Percentiles rank a stretch among this genome's conserved stretches.
phyloP scores from a whole-genome alignment of 1,140 invertebrate genomes.

The Babylonia areolata region DNA sequence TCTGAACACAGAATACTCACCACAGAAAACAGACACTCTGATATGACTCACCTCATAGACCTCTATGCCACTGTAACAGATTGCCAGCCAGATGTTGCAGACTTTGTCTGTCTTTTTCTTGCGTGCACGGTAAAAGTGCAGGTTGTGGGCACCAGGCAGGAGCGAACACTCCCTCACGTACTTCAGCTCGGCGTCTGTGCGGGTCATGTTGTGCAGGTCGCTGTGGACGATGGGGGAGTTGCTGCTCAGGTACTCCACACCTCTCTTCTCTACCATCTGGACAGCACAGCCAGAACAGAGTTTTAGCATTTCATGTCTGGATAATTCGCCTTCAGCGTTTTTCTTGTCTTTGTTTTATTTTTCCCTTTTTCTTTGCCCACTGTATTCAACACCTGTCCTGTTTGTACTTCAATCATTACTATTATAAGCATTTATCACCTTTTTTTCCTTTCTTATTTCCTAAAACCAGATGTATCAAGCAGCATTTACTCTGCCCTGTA shows the following conservation, averaged over 20 bases:
- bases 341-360: too few species aligned
- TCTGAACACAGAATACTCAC: too few species aligned
- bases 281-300: background rate
- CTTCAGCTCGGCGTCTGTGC: slow-evolving; percentile 86
- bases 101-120: slow-evolving; percentile 84
- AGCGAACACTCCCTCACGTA: slow-evolving; percentile 93
- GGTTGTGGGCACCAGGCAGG: slow-evolving; percentile 90
- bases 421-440: too few species aligned
- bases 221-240: slow-evolving; percentile 81
- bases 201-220: slow-evolving; percentile 85
- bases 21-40: too few species aligned
- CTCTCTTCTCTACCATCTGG: slow-evolving; percentile 79
- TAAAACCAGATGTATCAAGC: too few species aligned
- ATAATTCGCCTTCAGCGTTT: too few species aligned
- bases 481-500: too few species aligned
- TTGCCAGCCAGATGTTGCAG: slow-evolving; percentile 72
- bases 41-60: slow-evolving; percentile 80
- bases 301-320: too few species aligned
- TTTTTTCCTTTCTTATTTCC: too few species aligned
- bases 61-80: slow-evolving; percentile 89
- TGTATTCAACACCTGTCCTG: too few species aligned
- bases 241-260: slow-evolving; percentile 80
- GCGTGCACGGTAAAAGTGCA: slow-evolving; percentile 90
- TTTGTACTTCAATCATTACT: too few species aligned
- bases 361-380: too few species aligned